Evolutionary conservation across 1,140 invertebrate genomes (phyloP), one percentile per base, ranked within the genome.

Genomic region (Conopomorpha cramerella): DNA sequence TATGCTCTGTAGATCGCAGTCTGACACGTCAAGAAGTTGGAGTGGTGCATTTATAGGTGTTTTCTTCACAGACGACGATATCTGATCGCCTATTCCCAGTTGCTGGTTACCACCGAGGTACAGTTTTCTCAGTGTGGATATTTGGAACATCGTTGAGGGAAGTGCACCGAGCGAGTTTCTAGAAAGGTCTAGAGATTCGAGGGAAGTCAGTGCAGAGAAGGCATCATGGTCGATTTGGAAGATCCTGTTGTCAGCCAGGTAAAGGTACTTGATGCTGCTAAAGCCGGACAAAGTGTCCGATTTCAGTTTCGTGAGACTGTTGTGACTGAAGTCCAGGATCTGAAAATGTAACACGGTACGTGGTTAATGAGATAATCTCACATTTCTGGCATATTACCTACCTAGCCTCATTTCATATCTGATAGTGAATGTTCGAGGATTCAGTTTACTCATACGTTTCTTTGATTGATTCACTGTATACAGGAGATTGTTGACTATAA

Each of bases 261-360:
- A 82, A 38, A 85, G 56, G 53, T 73, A 81, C 45, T 79, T 79
- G 31, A 85, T 52, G 45, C 77, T 78, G 8, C 72, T 63, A 45
- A 84, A 84, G 16, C 64, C 62, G 15, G 65, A 58, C 44, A 85
- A 77, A 33, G 83, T 83, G 41, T 72, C 57, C 35, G 61, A 61
- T 40, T 61, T 65, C 18, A 85, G 41, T 54, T 83, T 82, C 54
- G 77, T 74, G 38, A 85, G 78, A 58, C 82, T 79, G 60, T 85
- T 85, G 41, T 76, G 77, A 19, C 82, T 80, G 62, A 84, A 77
- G 50, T 85, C 83, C n/a, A 85, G 59, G 38, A 84, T 80, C 84
- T 85, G 68, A 18, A 78, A 77, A 32, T 27, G 41, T 41, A 49
- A 44, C 48, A 16, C 39, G n/a, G n/a, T n/a, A 29, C 2, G 32